phyloP scores from a whole-genome alignment of 2,888 invertebrate genomes.

The Herminia tarsipennalis region DNA sequence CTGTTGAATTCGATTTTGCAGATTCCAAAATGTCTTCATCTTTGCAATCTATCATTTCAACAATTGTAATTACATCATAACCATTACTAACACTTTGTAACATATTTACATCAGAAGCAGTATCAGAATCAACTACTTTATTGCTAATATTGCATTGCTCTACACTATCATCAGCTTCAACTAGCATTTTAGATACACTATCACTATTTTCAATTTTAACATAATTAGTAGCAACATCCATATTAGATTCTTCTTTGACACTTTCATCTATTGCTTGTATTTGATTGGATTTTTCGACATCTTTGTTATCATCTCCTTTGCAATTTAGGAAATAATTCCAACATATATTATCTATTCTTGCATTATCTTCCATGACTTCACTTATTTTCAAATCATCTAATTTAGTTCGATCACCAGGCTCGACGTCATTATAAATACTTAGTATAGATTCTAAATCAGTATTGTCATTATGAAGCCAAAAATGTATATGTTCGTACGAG shows the following conservation, averaged over 20 bases:
- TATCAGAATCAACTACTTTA: background rate
- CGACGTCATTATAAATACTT: slow-evolving; percentile 60
- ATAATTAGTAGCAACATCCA: background rate
- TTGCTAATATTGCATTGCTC: background rate
- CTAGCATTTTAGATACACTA: background rate
- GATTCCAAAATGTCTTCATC: background rate
- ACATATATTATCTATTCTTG: slow-evolving; percentile 32
- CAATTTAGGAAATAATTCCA: slow-evolving; percentile 33
- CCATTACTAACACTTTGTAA: background rate
- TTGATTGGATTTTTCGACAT: slow-evolving; percentile 1
- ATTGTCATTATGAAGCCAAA: slow-evolving; percentile 48
- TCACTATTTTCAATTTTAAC: slow-evolving; percentile 4
- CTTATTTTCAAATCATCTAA: slow-evolving; percentile 15
- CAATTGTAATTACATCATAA: slow-evolving; percentile 1
- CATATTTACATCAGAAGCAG: no score
- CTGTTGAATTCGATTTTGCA: slow-evolving; percentile 6
- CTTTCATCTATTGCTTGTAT: slow-evolving; percentile 1
- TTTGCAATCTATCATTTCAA: slow-evolving; percentile 3
- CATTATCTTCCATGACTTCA: slow-evolving; percentile 22
- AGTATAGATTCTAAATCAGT: slow-evolving; percentile 54
- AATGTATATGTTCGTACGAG: slow-evolving; percentile 70
- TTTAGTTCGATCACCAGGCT: slow-evolving; percentile 21
- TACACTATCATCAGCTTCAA: no score
- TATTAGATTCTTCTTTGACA: slow-evolving; percentile 3
- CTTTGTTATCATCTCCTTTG: slow-evolving; percentile 13